Conservation (phyloP, 2,113 vertebrate species). For the Podiceps cristatus region DNA sequence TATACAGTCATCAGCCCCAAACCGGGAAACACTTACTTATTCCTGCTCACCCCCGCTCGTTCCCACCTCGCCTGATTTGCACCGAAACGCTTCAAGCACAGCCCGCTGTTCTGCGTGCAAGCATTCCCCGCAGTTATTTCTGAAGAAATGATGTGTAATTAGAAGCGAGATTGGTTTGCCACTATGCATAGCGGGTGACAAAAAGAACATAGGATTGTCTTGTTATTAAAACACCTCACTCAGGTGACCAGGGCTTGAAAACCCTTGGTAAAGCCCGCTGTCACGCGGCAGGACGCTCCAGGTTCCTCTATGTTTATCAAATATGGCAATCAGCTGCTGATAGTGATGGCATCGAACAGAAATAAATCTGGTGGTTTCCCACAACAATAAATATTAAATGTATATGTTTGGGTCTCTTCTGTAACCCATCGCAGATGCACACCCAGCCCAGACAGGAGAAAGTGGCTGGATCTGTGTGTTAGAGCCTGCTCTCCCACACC, state of each 20-base stretch:
- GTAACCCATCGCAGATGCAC: neutral
- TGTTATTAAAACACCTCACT: neutral
- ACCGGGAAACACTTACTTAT: no score
- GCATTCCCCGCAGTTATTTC: neutral
- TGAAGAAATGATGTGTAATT: neutral
- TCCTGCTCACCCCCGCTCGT: neutral
- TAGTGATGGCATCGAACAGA: neutral
- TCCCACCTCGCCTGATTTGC: neutral
- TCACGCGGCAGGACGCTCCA: neutral
- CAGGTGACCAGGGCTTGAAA: neutral
- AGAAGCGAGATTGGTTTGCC: neutral
- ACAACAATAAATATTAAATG: neutral
- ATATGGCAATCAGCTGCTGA: neutral
- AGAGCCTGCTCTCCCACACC: neutral
- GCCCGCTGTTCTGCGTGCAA: neutral
- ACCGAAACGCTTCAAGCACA: neutral
- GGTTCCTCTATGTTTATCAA: neutral
- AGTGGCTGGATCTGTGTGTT: neutral
- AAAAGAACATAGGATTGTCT: neutral
- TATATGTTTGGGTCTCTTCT: neutral
- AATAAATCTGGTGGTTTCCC: neutral
- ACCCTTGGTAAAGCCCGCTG: neutral
- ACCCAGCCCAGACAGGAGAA: neutral
- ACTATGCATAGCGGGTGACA: neutral
- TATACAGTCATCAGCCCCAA: neutral